Base-by-base conservation (phyloP, 2,797 vertebrate genomes). In the Sebastes nivosus region DNA sequence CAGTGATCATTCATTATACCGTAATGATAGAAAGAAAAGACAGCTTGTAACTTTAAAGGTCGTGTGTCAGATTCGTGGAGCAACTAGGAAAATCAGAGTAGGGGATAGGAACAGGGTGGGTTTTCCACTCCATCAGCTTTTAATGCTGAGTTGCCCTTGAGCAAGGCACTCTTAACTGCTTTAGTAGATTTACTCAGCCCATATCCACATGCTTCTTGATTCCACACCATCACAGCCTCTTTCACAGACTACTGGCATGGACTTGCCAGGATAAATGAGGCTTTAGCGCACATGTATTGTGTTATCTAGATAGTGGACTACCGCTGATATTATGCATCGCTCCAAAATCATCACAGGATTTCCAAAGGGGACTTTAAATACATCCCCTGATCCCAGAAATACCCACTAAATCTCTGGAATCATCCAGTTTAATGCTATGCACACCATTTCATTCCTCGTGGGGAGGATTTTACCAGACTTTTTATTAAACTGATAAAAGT, bases 401-500 rank as follows among this genome's bases (percentile, higher is more conserved):
- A 71, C 20, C 46, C 68, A 75, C 54, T 65, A 66, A 83, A 80
- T 84, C 79, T 70, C 30, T 58, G 38, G 20, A 80, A 88, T 81
- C 22, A 69, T 84, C 50, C 55, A 55, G 24, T 88, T 83, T 60
- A 74, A 77, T 60, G 75, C 34, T 72, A 29, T 65, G 38, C 70
- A 83, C 83, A 79, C 77, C 61, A 77, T 85, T 85, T 79, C 20
- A 72, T 77, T 81, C 69, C 63, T 72, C 2, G 2, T 58, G 13
- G 75, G 65, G 32, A 87, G 73, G 76, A 79, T 83, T 87, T 89
- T 88, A 84, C 81, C 57, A 85, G 80, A 79, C 46, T 71, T 66
- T 66, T 82, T 63, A 71, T 77, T 67, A 77, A 77, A 88, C 80
- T 83, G 82, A 84, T 92, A 83, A 86, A 91, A 91, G 70, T 86